Percentiles rank a stretch among this genome's conserved stretches.
These are phyloP conservation scores for Entomobrya proxima DNA, from an alignment of 2,888 invertebrate species.

Conservation along the genomic window DNA sequence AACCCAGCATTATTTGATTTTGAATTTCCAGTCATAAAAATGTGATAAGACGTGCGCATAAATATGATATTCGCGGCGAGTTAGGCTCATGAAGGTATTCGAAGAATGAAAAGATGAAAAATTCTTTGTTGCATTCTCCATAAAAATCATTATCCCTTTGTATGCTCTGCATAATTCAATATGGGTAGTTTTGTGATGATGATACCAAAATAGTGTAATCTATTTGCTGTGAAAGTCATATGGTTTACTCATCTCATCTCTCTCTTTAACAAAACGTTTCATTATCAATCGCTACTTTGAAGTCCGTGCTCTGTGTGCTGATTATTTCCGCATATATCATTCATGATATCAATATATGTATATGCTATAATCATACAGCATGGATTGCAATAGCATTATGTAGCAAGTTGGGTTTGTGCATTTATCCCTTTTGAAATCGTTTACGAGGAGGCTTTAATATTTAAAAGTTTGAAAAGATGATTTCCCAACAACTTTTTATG, in stretches of 20 bases:
- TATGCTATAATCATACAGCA: background rate
- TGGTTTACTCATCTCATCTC: conserved; percentile 35
- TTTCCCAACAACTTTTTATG: conserved; percentile 17
- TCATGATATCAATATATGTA: background rate
- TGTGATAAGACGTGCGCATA: background rate
- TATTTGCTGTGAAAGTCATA: conserved; percentile 36
- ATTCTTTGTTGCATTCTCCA: conserved; percentile 1
- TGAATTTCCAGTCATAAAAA: background rate
- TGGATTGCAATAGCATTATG: conserved; percentile 1
- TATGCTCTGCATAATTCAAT: background rate
- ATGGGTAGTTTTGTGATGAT: background rate
- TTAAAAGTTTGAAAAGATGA: conserved; percentile 39
- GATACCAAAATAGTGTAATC: background rate
- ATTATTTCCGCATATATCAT: conserved; percentile 30
- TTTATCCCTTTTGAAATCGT: background rate
- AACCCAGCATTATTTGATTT: no score
- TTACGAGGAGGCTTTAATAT: conserved; percentile 16
- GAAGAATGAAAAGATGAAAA: conserved; percentile 9
- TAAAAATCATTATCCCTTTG: conserved; percentile 46
- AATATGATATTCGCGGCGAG: background rate
- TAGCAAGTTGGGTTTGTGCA: conserved; percentile 26
- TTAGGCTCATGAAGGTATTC: conserved; percentile 28
- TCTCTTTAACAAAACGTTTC: background rate
- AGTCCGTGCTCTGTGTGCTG: conserved; percentile 22
- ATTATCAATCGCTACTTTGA: background rate